Percentiles rank a stretch among this genome's conserved stretches.
phyloP scores from a whole-genome alignment of 2,113 vertebrate genomes.

The Pardalotus punctatus region DNA sequence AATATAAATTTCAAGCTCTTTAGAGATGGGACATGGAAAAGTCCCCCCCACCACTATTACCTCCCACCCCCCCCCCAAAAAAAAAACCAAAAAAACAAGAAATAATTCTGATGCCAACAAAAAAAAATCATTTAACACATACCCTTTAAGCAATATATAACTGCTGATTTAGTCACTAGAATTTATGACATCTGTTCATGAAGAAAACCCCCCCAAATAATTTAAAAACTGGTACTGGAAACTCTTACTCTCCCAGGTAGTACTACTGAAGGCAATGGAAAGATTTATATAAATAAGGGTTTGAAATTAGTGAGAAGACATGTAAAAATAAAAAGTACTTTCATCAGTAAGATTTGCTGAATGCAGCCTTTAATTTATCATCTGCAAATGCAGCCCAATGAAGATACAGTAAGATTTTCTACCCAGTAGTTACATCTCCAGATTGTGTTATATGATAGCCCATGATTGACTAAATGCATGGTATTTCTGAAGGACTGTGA shows the following conservation, averaged over 20 bases:
- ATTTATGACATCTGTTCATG: background rate
- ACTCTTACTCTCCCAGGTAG: background rate
- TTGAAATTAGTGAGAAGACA: background rate
- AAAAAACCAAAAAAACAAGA: background rate
- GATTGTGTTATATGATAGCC: background rate
- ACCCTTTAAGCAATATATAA: background rate
- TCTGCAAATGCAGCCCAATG: background rate
- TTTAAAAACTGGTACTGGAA: background rate
- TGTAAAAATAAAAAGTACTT: background rate
- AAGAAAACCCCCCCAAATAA: background rate
- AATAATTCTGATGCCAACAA: background rate
- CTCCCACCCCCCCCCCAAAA: no score
- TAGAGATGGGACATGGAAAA: background rate
- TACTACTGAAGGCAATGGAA: background rate
- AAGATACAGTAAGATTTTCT: background rate
- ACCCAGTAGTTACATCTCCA: background rate
- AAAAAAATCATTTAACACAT: background rate
- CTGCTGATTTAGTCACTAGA: background rate
- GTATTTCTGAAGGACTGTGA: background rate
- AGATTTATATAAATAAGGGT: background rate
- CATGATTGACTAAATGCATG: background rate
- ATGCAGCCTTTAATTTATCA: constrained; percentile 5
- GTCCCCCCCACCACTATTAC: background rate
- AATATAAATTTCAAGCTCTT: background rate
- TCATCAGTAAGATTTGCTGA: background rate